phyloP scores from a whole-genome alignment of 2,113 vertebrate genomes.

The Hypanus sabinus region DNA sequence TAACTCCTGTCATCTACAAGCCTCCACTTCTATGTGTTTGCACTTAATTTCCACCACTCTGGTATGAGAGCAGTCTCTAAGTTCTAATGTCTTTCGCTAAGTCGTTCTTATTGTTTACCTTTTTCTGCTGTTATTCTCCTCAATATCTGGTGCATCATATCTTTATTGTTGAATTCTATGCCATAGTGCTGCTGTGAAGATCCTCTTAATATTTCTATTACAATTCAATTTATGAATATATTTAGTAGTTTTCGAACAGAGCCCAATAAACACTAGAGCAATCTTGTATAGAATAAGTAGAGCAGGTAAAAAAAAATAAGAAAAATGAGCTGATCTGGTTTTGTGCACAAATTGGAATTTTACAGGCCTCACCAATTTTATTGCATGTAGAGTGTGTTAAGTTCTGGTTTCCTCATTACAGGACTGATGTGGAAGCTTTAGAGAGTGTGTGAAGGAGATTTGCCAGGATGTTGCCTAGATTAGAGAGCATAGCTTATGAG shows the following conservation, averaged over 20 bases:
- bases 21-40: background rate
- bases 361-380: background rate
- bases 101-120: background rate
- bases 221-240: too few relatives aligned
- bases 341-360: background rate
- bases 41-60: background rate
- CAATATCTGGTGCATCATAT: background rate
- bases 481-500: too few relatives aligned
- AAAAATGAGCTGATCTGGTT: background rate
- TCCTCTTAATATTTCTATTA: too few relatives aligned
- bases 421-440: too few relatives aligned
- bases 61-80: background rate
- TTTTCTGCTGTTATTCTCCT: background rate
- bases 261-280: background rate
- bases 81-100: background rate
- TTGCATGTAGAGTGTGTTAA: background rate
- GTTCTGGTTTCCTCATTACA: too few relatives aligned
- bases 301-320: background rate
- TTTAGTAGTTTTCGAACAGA: background rate
- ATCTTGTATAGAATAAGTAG: background rate
- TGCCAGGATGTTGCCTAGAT: too few relatives aligned
- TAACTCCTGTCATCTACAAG: background rate
- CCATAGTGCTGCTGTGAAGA: background rate
- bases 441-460: too few relatives aligned
- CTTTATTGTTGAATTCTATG: background rate